These are phyloP conservation scores for Aurelia aurita DNA, from an alignment of 30 jellyfish, hydroid and myxozoan species.

Conservation along the genomic window DNA sequence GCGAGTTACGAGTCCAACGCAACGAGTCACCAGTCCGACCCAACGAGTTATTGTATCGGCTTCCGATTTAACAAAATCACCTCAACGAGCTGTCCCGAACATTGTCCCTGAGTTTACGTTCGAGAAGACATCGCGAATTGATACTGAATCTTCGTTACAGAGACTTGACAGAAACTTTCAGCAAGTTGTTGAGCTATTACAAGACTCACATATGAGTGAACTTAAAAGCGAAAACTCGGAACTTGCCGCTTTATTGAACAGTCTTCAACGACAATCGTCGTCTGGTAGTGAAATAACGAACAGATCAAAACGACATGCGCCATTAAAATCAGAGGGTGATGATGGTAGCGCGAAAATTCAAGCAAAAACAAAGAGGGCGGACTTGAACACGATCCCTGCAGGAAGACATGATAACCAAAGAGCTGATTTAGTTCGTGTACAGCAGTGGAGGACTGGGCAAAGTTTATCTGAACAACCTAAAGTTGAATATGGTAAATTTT, in stretches of 20 bases:
- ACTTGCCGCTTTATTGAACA: slow-evolving; percentile 68
- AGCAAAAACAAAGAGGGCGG: slow-evolving; percentile 35
- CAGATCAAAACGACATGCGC: slow-evolving; percentile 24
- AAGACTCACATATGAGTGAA: slow-evolving; percentile 63
- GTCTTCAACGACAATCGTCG: slow-evolving; percentile 66
- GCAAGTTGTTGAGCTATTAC: slow-evolving; percentile 86
- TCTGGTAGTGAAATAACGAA: slow-evolving; percentile 15
- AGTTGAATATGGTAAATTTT: slow-evolving; percentile 46
- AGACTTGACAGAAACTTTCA: slow-evolving; percentile 87
- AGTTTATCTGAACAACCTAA: slow-evolving; percentile 47
- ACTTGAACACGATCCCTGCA: slow-evolving; percentile 8
- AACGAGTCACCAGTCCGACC: slow-evolving; percentile 30
- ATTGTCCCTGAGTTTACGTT: slow-evolving; percentile 9
- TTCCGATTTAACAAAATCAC: slow-evolving; percentile 42
- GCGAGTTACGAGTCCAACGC: slow-evolving; percentile 28
- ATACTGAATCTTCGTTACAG: slow-evolving; percentile 58
- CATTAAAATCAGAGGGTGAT: slow-evolving; percentile 10
- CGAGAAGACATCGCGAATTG: slow-evolving; percentile 29
- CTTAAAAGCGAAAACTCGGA: slow-evolving; percentile 38
- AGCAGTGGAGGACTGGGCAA: slow-evolving; percentile 76
- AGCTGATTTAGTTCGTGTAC: slow-evolving; percentile 78
- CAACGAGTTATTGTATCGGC: slow-evolving; percentile 77
- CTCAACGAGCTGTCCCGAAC: slow-evolving; percentile 52
- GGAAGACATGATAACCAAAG: slow-evolving; percentile 6
- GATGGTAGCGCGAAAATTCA: slow-evolving; percentile 32